Base-by-base conservation (phyloP, 1,140 invertebrate genomes). In the Sycophila sp. region DNA sequence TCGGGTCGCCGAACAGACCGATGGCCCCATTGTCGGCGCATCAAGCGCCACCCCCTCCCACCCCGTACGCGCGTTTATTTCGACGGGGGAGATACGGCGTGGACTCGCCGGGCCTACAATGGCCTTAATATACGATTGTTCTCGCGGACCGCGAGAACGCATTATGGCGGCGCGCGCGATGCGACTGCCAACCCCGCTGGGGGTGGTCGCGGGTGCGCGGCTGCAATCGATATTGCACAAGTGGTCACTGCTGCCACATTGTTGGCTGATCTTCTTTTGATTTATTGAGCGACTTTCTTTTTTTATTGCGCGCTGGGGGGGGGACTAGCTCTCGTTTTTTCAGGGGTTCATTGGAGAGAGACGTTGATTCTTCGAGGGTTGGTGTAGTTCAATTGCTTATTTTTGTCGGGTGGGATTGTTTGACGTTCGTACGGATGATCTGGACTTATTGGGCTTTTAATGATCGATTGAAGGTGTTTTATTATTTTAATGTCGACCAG, bases 61-160 rank as follows among this genome's bases (percentile, higher is more conserved):
- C 77, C n/a, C 72, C 76, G 76, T 73, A 68, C 73, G 24, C n/a
- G 34, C 59, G 78, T 80, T 80, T 76, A 81, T 82, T 83, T 83
- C 78, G 75, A 79, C 77, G 78, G 77, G 76, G 30, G 58, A 45
- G 24, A 24, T 7, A 40, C 7, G 40, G 36, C 24, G 3, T 15
- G 34, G 19, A 65, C 32, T 66, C 51, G 38, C 17, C 38, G 8
- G 8, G 28, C n/a, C 38, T 13, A 69, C 66, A 69, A 69, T 53
- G 45, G 78, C 78, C 79, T 81, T 83, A 81, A 83, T 83, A 80
- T 81, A 79, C 80, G 78, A 84, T 83, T 83, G 81, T 83, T 68
- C 65, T 36, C 55, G 55, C 30, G 22, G 38, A 11, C 24, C 36
- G 36, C 64, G 53, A 67, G 24, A 47, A 58, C 53, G 34, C 53